Evolutionary conservation across 1,140 invertebrate species (phyloP), one percentile per base, ranked within the genome.

Genomic region (Diachasmimorpha longicaudata): DNA sequence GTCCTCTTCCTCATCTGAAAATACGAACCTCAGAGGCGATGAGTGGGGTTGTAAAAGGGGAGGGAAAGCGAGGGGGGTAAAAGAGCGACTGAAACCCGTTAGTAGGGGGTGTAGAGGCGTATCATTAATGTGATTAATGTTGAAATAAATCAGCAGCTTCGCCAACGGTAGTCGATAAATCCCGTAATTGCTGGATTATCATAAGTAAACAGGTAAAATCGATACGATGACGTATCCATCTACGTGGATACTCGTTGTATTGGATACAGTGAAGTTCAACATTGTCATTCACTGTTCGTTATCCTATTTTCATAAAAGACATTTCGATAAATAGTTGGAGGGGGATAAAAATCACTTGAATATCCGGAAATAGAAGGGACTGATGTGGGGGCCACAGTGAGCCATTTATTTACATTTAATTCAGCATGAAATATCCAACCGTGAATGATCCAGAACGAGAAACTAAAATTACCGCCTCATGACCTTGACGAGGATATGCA

Each of bases 51-150:
- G 66, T 31, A 63, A 52, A 23, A 14, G 19, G 21, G 63, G 46
- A 11, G 8, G 11, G 46, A 48, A 55, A 72, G 42, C 78, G 78
- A 78, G 78, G 77, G 76, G 75, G 80, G 74, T 16, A 52, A 52
- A 52, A 52, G 81, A 75, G 76, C 78, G 79, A 76, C 75, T 73
- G 77, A 74, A 78, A 76, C 75, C 74, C 73, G 72, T 66, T 23
- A 74, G 78, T 77, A 79, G 78, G 31, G 81, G 76, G 78, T n/a
- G 77, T 77, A 75, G 72, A 21, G 82, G 85, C 82, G 83, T 86
- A 88, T 88, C 86, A 89, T 89, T 88, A 88, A 87, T 83, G 83
- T 88, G 87, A 88, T 89, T 88, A 89, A 88, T 88, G 86, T 84
- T 83, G 85, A 86, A 88, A 88, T 88, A 89, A 89, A 89, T 88